Base-by-base conservation (phyloP, 1,140 invertebrate species). In the Eumaeus atala region DNA sequence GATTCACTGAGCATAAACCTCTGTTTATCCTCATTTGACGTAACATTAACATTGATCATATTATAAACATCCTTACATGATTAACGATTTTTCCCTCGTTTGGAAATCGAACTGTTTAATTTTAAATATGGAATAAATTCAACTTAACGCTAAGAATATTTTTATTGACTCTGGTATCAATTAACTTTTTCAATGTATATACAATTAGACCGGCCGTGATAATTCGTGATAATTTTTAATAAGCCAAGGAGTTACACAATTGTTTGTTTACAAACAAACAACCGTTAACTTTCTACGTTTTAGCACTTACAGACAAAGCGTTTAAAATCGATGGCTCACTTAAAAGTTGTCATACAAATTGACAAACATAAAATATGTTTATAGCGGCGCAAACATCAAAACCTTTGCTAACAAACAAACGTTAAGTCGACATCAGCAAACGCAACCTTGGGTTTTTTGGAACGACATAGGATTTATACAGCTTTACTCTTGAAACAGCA, bases 311-410 rank as follows among this genome's bases (percentile, higher is more conserved):
- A 64, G 62, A 81, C 76, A 81, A 82, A 80, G 70, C 63, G 42
- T 64, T 59, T 68, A 66, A 67, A 69, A 62, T 72, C 56, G 64
- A 67, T 68, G 65, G 64, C 66, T 74, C 73, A 70, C 77, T 80
- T 75, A 75, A 77, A 80, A 77, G 65, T 75, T 59, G 61, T 57
- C 58, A 51, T 55, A 52, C 59, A 74, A 63, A 74, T 77, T 77
- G 70, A 67, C 69, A 73, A 48, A 70, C 80, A 78, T 86, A 86
- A 86, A 86, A 84, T 77, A 77, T 77, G 62, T 80, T 86, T 86
- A 84, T 72, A 44, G 59, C 64, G 72, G 59, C 67, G 69, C 73
- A 72, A 72, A 79, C 72, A 73, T 78, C 77, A 75, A 73, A 79
- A 66, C 67, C 74, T 66, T 75, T 68, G 76, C 79, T 79, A 79